A percentile compares a stretch with the other conserved stretches of the same genome.
Evolutionary conservation across 64 coral and sea anemone species (phyloP).

Genomic region (Trachythela sp.): DNA sequence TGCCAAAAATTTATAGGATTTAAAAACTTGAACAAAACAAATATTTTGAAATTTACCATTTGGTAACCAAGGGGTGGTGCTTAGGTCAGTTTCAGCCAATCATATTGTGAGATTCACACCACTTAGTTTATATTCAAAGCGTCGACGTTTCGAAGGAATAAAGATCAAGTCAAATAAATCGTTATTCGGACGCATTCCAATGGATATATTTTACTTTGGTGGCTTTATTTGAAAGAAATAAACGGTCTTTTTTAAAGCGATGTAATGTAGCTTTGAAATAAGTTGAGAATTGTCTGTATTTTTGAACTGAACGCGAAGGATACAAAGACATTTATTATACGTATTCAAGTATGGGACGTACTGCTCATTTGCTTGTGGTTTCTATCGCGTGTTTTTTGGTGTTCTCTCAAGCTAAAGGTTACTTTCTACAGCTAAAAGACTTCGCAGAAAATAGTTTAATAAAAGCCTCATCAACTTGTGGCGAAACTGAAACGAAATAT

Average conservation of each 20-base stretch:
- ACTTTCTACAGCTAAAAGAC: conserved; percentile 62
- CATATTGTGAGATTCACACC: neutral
- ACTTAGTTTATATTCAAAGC: neutral
- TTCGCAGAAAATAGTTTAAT: conserved; percentile 66
- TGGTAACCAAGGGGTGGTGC: neutral
- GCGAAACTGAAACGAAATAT: conserved; percentile 45
- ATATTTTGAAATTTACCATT: too few relatives aligned
- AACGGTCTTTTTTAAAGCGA: neutral
- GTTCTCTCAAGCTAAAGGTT: conserved; percentile 1
- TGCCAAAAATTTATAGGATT: too few relatives aligned
- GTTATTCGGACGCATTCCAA: neutral
- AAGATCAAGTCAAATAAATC: neutral
- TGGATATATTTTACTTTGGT: neutral
- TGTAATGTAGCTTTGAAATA: neutral
- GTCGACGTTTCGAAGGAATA: neutral
- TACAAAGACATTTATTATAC: neutral
- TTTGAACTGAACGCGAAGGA: neutral
- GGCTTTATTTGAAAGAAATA: neutral
- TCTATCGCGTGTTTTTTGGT: neutral
- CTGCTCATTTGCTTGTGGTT: conserved; percentile 30
- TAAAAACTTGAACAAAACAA: too few relatives aligned
- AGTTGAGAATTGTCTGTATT: neutral
- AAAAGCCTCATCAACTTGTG: conserved; percentile 72
- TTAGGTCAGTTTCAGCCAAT: neutral
- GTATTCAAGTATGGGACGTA: neutral